phyloP scores from a whole-genome alignment of 2,888 invertebrate genomes.

The Temnothorax ravouxi region DNA sequence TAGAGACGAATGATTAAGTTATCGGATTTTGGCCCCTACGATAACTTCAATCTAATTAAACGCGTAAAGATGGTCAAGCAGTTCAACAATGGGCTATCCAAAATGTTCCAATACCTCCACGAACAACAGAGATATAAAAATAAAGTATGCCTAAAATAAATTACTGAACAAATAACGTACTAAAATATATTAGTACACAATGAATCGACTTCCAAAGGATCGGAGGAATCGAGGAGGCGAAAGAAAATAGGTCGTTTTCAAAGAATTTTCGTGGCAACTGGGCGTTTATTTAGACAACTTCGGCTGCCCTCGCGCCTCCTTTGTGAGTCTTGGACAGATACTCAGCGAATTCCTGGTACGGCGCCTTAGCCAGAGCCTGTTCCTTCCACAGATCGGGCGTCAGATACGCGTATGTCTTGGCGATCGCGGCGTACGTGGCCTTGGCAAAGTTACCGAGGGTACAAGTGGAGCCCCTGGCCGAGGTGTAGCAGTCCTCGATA shows the following conservation, averaged over 20 bases:
- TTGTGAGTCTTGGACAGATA: conserved; percentile 91
- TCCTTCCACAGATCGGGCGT: conserved; percentile 99
- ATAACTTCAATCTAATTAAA: too few species aligned
- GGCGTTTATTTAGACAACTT: conserved; percentile 80
- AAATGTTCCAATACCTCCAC: background rate
- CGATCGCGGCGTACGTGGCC: conserved; percentile 99
- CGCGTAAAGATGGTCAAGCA: background rate
- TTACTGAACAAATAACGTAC: background rate
- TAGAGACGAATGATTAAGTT: too few species aligned
- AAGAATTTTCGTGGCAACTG: conserved; percentile 49
- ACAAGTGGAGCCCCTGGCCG: conserved; percentile 98
- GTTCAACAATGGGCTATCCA: background rate
- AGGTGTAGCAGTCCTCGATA: conserved; percentile 99
- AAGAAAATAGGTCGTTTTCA: background rate
- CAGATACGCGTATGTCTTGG: conserved; percentile 99
- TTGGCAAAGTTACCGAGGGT: conserved; percentile 99
- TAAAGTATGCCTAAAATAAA: background rate
- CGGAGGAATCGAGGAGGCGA: background rate
- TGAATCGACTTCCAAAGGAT: background rate
- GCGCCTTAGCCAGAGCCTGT: conserved; percentile 96
- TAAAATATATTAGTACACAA: background rate
- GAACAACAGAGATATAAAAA: background rate
- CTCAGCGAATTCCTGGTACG: conserved; percentile 98
- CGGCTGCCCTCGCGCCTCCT: conserved; percentile 84
- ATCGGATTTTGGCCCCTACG: too few species aligned